A percentile compares a stretch with the other conserved stretches of the same genome.
Conservation (phyloP, 2,797 vertebrate species). For the Glyptemys insculpta region DNA sequence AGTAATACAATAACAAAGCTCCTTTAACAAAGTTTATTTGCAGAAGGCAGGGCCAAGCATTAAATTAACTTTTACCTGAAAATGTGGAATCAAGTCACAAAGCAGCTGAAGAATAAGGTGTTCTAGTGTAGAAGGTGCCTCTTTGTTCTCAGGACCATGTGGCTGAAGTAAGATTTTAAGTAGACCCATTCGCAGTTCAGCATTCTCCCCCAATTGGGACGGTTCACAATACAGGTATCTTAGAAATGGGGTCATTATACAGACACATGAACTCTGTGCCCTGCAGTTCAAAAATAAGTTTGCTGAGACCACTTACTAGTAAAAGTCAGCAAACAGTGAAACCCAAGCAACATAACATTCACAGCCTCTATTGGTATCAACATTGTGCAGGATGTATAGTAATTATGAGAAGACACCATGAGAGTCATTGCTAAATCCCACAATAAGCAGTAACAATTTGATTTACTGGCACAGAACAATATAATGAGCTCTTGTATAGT, state of each 20-base stretch:
- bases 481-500: rapidly evolving
- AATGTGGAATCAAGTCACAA: slow-evolving; percentile 86
- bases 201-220: slow-evolving; percentile 85
- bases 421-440: not conserved
- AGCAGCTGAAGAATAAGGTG: slow-evolving; percentile 84
- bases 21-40: not conserved
- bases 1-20: not conserved
- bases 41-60: not conserved
- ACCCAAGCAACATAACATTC: not conserved
- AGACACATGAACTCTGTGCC: slow-evolving; percentile 81
- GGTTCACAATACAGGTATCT: slow-evolving; percentile 94
- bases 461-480: not conserved
- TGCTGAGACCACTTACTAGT: not conserved
- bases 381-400: not conserved
- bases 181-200: slow-evolving; percentile 87
- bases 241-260: slow-evolving; percentile 91
- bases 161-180: slow-evolving; percentile 86
- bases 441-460: not conserved
- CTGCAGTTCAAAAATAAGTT: slow-evolving; percentile 77
- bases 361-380: not conserved
- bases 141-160: not conserved
- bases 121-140: slow-evolving; percentile 68
- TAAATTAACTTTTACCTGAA: slow-evolving; percentile 86
- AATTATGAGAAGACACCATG: not conserved
- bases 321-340: not conserved